phyloP scores from a whole-genome alignment of 2,113 vertebrate species.

The Tychaedon coryphoeus region DNA sequence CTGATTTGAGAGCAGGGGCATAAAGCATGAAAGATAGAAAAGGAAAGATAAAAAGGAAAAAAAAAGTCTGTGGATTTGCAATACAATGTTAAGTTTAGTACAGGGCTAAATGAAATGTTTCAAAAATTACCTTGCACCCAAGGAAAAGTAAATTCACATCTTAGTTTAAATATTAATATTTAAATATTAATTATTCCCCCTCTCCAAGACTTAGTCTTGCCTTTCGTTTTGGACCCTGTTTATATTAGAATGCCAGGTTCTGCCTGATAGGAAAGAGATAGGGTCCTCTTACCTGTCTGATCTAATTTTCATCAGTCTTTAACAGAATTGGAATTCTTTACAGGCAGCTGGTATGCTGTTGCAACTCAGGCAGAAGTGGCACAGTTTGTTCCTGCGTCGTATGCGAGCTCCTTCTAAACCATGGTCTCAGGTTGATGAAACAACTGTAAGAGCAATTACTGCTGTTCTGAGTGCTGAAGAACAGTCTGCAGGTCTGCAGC shows the following conservation, averaged over 20 bases:
- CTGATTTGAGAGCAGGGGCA: neutral
- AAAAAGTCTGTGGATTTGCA: neutral
- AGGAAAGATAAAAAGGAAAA: neutral
- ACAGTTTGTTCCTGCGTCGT: constrained; percentile 84
- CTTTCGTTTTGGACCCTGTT: neutral
- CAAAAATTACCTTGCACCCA: neutral
- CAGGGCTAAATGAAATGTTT: neutral
- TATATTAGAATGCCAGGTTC: neutral
- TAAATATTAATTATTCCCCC: no score
- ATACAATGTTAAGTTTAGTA: neutral
- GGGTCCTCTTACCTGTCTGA: neutral
- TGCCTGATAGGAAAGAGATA: neutral
- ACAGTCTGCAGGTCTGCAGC: constrained; percentile 83
- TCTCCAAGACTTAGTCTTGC: neutral
- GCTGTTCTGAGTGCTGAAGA: constrained; percentile 87
- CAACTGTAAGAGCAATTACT: constrained; percentile 80
- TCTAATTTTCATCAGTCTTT: neutral
- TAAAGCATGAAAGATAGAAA: neutral
- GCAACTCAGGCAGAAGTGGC: constrained; percentile 92
- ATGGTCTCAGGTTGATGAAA: constrained; percentile 87
- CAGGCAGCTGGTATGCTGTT: constrained; percentile 83
- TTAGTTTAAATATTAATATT: neutral
- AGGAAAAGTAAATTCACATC: neutral
- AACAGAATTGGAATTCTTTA: constrained; percentile 35
- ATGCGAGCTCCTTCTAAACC: constrained; percentile 87